Conservation (phyloP, 2,888 invertebrate species). For the Thumatha senex region DNA sequence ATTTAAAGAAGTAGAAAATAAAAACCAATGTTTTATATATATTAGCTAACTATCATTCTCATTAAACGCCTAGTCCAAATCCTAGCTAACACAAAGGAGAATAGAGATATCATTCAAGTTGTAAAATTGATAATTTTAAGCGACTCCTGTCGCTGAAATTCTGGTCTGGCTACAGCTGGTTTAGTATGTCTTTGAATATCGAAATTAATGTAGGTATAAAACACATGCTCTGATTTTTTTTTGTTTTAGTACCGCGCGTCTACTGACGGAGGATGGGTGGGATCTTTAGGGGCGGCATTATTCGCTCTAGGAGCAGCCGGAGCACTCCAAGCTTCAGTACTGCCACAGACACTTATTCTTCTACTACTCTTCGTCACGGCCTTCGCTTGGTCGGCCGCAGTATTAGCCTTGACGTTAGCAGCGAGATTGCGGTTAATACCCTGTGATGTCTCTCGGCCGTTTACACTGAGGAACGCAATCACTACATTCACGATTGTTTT, state of each 20-base stretch:
- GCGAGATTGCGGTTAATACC: slow-evolving; percentile 92
- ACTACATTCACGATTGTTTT: slow-evolving; percentile 94
- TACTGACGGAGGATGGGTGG: slow-evolving; percentile 93
- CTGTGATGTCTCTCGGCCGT: slow-evolving; percentile 94
- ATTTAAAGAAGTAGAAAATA: not conserved
- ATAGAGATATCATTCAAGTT: too few species aligned
- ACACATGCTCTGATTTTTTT: too few species aligned
- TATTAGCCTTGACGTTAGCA: slow-evolving; percentile 92
- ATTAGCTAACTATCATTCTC: too few species aligned
- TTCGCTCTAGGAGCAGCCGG: slow-evolving; percentile 90
- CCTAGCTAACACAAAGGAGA: too few species aligned
- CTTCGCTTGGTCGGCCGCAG: slow-evolving; percentile 95
- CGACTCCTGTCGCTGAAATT: too few species aligned
- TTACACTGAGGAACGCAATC: slow-evolving; percentile 91
- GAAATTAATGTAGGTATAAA: too few species aligned
- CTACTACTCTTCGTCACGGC: slow-evolving; percentile 93
- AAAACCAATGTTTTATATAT: too few species aligned
- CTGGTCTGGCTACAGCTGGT: too few species aligned
- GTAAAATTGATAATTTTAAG: too few species aligned
- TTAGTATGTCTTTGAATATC: too few species aligned
- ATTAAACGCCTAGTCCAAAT: too few species aligned
- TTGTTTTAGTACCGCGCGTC: slow-evolving; percentile 90
- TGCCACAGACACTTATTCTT: slow-evolving; percentile 93
- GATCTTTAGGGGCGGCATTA: slow-evolving; percentile 90
- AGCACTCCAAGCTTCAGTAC: slow-evolving; percentile 88